phyloP scores from a whole-genome alignment of 2,888 invertebrate species.

The Lycocerus yunnanus region DNA sequence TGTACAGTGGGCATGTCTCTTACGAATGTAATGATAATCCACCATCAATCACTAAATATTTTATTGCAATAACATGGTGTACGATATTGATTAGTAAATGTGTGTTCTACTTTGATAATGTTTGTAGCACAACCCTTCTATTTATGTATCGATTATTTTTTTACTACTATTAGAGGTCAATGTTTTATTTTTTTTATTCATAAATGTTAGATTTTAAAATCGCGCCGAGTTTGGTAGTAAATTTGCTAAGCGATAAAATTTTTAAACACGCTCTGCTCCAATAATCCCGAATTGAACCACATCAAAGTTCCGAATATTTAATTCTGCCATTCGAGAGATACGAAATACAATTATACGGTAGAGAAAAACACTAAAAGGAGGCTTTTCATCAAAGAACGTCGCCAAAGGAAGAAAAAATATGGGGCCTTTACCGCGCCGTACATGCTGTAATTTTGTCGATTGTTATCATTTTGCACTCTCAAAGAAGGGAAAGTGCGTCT shows the following conservation, averaged over 20 bases:
- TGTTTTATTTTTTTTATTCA: slow-evolving; percentile 8
- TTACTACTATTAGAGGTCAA: slow-evolving; percentile 14
- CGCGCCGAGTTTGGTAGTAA: background rate
- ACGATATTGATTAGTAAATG: slow-evolving; percentile 10
- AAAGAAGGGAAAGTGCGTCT: background rate
- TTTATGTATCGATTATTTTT: slow-evolving; percentile 12
- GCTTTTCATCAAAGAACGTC: background rate
- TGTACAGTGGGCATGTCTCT: background rate
- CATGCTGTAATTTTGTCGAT: background rate
- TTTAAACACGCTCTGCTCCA: background rate
- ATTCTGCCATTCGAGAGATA: background rate
- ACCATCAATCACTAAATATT: slow-evolving; percentile 12
- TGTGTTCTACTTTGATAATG: slow-evolving; percentile 7
- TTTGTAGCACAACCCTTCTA: slow-evolving; percentile 7
- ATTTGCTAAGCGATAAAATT: background rate
- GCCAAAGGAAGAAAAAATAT: background rate
- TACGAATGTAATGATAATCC: background rate
- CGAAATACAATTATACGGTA: background rate
- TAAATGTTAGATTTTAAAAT: background rate
- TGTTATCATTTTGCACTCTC: background rate
- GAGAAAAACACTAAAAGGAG: background rate
- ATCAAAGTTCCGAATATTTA: background rate
- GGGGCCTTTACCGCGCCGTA: background rate
- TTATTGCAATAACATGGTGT: slow-evolving; percentile 5
- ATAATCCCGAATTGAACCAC: background rate